Percentiles rank a stretch among this genome's conserved stretches.
Evolutionary conservation across 2,888 invertebrate species (phyloP).

Genomic region (Trichopoda pennipes): DNA sequence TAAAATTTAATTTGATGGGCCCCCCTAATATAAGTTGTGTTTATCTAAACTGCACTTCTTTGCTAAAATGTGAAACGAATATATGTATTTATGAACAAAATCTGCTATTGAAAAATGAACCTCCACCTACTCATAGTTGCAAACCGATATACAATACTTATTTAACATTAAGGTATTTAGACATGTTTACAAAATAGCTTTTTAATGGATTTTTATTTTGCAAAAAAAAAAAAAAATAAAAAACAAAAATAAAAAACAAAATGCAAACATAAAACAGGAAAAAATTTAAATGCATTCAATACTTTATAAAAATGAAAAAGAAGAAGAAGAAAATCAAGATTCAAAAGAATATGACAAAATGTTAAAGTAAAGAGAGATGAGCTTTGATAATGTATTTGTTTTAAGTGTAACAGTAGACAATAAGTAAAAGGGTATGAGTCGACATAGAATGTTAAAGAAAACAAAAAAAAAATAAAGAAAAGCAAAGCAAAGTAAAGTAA

Average conservation of each 20-base stretch:
- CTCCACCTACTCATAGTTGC: constrained; percentile 20
- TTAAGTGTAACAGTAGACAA: constrained; percentile 18
- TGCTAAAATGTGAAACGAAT: constrained; percentile 39
- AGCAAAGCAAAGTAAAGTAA: no score
- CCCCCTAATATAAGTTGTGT: constrained; percentile 18
- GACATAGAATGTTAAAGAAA: background rate
- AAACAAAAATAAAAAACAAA: background rate
- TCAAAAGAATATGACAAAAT: constrained; percentile 26
- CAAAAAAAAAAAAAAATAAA: constrained; percentile 3
- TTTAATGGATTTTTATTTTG: constrained; percentile 54
- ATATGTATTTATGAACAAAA: constrained; percentile 25
- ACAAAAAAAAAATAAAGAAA: no score
- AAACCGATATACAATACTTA: constrained; percentile 50
- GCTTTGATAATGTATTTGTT: constrained; percentile 42
- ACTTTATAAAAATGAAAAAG: constrained; percentile 26
- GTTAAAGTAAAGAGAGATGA: constrained; percentile 13
- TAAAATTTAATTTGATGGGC: no score
- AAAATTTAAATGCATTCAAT: constrained; percentile 61
- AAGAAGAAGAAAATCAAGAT: constrained; percentile 5
- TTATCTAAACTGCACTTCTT: constrained; percentile 36
- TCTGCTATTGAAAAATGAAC: constrained; percentile 60
- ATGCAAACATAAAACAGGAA: constrained; percentile 29
- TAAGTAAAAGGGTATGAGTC: background rate
- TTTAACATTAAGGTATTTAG: constrained; percentile 65
- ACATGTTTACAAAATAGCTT: constrained; percentile 65